These are phyloP conservation scores for Lepidurus apus DNA, from an alignment of 1,140 invertebrate genomes.

Conservation along the genomic window DNA sequence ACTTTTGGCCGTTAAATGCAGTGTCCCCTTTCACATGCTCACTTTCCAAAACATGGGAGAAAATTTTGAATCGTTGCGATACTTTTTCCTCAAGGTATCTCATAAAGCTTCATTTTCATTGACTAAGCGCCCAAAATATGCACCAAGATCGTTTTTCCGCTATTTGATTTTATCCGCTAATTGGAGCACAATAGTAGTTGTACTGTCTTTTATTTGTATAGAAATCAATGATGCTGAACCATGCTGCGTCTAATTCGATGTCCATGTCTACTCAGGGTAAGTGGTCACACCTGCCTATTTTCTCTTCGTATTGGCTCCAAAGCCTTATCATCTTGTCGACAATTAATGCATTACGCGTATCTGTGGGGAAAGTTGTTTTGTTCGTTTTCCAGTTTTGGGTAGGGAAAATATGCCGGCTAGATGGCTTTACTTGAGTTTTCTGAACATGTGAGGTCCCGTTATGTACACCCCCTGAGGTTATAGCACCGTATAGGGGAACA, in stretches of 20 bases:
- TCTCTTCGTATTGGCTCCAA: too few relatives aligned
- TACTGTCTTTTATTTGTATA: neutral
- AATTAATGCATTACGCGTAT: too few relatives aligned
- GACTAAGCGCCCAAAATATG: neutral
- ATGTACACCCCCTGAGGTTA: neutral
- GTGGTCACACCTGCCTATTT: neutral
- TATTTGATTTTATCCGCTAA: neutral
- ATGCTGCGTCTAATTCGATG: neutral
- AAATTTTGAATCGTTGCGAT: neutral
- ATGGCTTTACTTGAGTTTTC: neutral
- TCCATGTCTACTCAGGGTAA: constrained; percentile 8
- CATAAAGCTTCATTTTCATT: neutral
- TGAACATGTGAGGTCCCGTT: neutral
- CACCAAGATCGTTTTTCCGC: neutral
- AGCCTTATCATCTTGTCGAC: too few relatives aligned
- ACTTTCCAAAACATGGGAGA: neutral
- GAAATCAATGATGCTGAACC: constrained; percentile 14
- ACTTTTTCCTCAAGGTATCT: neutral
- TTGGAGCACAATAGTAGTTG: neutral
- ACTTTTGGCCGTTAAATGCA: neutral
- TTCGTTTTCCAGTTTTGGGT: too few relatives aligned
- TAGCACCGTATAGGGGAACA: neutral
- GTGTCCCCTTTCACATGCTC: neutral
- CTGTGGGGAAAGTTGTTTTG: too few relatives aligned
- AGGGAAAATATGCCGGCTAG: too few relatives aligned